These are phyloP conservation scores for Napeogenes inachia DNA, from an alignment of 2,888 invertebrate species.

Conservation along the genomic window DNA sequence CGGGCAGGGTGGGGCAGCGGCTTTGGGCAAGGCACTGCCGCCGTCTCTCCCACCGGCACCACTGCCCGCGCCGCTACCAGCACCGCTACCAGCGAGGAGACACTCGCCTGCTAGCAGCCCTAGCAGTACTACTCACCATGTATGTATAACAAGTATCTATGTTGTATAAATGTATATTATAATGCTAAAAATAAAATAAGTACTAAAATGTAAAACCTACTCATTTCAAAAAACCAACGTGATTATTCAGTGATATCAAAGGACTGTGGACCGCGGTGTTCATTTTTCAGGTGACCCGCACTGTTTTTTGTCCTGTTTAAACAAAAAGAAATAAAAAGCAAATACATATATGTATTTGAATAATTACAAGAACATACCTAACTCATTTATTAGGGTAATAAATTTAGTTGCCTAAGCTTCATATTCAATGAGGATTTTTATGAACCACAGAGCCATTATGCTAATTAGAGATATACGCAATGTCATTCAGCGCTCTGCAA, in stretches of 20 bases:
- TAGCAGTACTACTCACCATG: slow-evolving; percentile 87
- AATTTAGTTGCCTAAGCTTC: neutral
- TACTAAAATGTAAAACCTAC: no score
- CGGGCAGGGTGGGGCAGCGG: slow-evolving; percentile 73
- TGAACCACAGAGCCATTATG: neutral
- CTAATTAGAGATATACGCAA: neutral
- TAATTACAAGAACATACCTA: no score
- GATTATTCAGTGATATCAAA: no score
- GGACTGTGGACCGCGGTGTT: no score
- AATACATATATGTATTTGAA: no score
- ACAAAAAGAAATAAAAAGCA: no score
- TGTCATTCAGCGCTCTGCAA: slow-evolving; percentile 9
- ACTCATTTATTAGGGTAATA: no score
- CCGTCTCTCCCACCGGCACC: slow-evolving; percentile 70
- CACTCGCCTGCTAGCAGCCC: slow-evolving; percentile 86
- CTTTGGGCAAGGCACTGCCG: slow-evolving; percentile 68
- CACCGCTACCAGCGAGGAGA: slow-evolving; percentile 69
- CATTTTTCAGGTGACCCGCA: no score
- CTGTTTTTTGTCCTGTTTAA: no score
- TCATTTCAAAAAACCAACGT: no score
- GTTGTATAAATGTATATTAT: neutral
- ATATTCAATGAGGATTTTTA: slow-evolving; percentile 5
- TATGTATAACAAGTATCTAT: slow-evolving; percentile 42
- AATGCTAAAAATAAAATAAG: no score
- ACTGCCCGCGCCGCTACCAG: slow-evolving; percentile 66